Base-by-base conservation (phyloP, 23 tunicate species). In the Diplosoma virens region DNA sequence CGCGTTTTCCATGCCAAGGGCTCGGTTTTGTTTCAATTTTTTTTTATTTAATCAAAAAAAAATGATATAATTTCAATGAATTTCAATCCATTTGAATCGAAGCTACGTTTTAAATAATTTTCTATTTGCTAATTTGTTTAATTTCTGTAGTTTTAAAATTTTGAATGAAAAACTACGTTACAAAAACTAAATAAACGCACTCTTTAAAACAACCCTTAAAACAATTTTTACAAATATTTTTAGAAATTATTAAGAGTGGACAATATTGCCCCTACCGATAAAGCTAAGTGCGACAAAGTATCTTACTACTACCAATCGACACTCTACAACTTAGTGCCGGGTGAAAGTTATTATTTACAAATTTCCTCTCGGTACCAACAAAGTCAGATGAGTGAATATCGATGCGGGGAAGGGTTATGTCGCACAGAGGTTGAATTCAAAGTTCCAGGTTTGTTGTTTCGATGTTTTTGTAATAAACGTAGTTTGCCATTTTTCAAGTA, bases 311-410 rank as follows among this genome's bases (percentile, higher is more conserved):
- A 17, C 25, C 74, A 67, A 67, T 11, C 30, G 3, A 67, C 74
- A n/a, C 17, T 67, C 24, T 67, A 67, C 28, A 52, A 67, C 52
- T 35, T 67, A 6, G 21, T 67, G 4, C 74, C 74, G 22, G 74
- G 74, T 11, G 74, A 67, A 36, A 33, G 3, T 23, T 67, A 67
- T 27, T 26, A 67, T 33, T 27, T 67, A 7, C 74, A 67, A 67
- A 24, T 67, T 22, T 67, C 74, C 2, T 67, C 74, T 5, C 34
- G 17, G 3, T 67, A 67, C 52, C 7, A 67, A 34, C 7, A 17
- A 4, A 23, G 24, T 3, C 27, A 35, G 26, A 67, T 3, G 25
- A 25, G 3, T 6, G 26, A 34, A 67, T 36, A 67, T 36, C 14
- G 28, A 67, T 67, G 74, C 28, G 20, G 52, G 26, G 74, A 14